Evolutionary conservation across 2,113 vertebrate species (phyloP), one percentile per base, ranked within the genome.

Genomic region (Scartelaos histophorus): DNA sequence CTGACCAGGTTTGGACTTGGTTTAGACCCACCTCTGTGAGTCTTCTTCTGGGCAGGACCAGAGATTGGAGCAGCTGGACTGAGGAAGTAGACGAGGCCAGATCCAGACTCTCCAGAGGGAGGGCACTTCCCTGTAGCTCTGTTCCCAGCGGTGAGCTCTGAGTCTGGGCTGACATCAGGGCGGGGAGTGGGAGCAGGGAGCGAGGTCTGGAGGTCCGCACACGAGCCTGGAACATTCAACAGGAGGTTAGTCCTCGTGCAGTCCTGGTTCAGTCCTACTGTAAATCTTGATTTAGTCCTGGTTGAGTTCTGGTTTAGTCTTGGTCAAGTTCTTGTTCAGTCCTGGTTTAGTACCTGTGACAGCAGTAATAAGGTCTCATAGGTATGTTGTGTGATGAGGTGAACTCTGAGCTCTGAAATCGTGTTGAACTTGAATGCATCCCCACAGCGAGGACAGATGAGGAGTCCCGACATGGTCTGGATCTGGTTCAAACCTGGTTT

Each of bases 311-410:
- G 53, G 53, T 56, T 12, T 0, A 56, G n/a, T 34, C 24, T 16
- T 61, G 29, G 22, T 61, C 16, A 5, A 17, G 29, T 21, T 4
- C 53, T 22, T n/a, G 53, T 56, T 11, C 21, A 56, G 9, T 5
- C 19, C 53, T 56, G 56, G 56, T 58, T 13, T 13, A 64, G 34
- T 35, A 90, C 89, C 87, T 88, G 84, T 0, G 88, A 89, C 22
- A 89, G 83, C 15, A 88, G 45, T 73, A 89, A 80, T 76, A 91
- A 85, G 1, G 89, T 89, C 75, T 91, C 83, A 4, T 89, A 89
- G 73, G 86, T 89, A 85, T 91, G 88, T 7, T 38, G 69, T 82
- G 80, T 84, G 76, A 91, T 88, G 82, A 91, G 86, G 86, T 91
- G 88, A 47, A 78, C 67, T 15, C 73, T 75, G n/a, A 91, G 89